Conservation (phyloP, 2,888 invertebrate genomes). For the Tubiluchus corallicola region DNA sequence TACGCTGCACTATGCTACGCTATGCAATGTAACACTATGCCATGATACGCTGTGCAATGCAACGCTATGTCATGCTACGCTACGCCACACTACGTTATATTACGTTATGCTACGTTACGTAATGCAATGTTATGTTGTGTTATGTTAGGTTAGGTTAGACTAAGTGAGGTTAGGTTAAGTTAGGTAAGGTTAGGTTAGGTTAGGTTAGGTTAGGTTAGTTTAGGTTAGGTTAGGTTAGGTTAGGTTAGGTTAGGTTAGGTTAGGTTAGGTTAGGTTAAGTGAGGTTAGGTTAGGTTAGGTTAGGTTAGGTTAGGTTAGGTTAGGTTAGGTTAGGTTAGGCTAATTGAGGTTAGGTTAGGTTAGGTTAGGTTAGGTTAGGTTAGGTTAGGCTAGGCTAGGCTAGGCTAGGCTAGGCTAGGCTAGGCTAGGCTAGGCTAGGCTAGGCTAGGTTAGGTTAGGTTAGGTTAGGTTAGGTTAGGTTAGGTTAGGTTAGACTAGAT, state of each 20-base stretch:
- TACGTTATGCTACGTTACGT: constrained; percentile 15
- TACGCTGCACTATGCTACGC: constrained; percentile 15
- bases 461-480: constrained; percentile 23
- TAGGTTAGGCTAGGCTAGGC: constrained; percentile 15
- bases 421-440: constrained; percentile 15
- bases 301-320: constrained; percentile 14
- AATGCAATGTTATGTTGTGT: constrained; percentile 10
- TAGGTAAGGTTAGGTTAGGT: constrained; percentile 13
- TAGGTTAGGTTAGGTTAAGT: constrained; percentile 14
- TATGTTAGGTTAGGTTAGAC: no score
- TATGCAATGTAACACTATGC: constrained; percentile 17
- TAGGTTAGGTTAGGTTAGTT: no score
- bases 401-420: constrained; percentile 16
- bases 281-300: constrained; percentile 13
- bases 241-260: constrained; percentile 13
- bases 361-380: constrained; percentile 13
- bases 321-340: constrained; percentile 14
- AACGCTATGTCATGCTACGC: constrained; percentile 22
- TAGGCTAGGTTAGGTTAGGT: constrained; percentile 15
- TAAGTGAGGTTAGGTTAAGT: constrained; percentile 13
- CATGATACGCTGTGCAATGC: no score
- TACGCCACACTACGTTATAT: constrained; percentile 16
- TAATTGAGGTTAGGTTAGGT: constrained; percentile 14
- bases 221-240: no score
- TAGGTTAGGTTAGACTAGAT: constrained; percentile 12